Conservation (phyloP, 2,797 vertebrate genomes). For the Muscicapa striata region DNA sequence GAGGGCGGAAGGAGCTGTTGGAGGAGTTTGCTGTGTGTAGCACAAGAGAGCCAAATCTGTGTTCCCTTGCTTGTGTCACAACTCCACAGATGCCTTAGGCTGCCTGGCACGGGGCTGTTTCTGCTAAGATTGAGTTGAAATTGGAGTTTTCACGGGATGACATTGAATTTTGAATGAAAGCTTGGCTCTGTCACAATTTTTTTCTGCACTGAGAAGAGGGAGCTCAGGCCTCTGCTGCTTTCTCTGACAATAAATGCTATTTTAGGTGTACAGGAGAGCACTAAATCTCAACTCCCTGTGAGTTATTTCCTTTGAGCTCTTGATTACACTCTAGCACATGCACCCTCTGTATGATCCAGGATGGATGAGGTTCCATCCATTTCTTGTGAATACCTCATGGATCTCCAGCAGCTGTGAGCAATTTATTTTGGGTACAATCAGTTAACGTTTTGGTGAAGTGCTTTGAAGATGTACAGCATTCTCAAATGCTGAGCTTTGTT, state of each 20-base stretch:
- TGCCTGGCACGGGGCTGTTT: not conserved
- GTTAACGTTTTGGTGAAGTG: conserved; percentile 20
- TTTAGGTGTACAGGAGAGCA: not conserved
- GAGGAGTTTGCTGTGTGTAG: not conserved
- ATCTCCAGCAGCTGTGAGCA: conserved; percentile 16
- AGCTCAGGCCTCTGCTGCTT: not conserved
- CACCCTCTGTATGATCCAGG: not conserved
- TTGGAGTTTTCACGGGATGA: not conserved
- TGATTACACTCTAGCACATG: not conserved
- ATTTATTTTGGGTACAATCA: conserved; percentile 41
- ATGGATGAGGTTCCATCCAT: conserved; percentile 16
- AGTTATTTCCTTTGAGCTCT: conserved; percentile 39
- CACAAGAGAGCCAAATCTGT: not conserved
- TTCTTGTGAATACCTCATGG: not conserved
- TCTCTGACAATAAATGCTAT: not conserved
- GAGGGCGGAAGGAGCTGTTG: not conserved
- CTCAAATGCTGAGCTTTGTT: not conserved
- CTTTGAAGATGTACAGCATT: conserved; percentile 45
- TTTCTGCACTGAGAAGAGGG: not conserved
- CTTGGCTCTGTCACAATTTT: not conserved
- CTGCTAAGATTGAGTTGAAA: not conserved
- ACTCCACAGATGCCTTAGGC: not conserved
- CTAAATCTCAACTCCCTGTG: not conserved
- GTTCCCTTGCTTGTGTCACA: not conserved
- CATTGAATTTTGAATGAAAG: not conserved